Percentiles rank a stretch among this genome's conserved stretches.
These are phyloP conservation scores for Neolamprologus ventralis DNA, from an alignment of 2,113 vertebrate genomes.

Conservation along the genomic window DNA sequence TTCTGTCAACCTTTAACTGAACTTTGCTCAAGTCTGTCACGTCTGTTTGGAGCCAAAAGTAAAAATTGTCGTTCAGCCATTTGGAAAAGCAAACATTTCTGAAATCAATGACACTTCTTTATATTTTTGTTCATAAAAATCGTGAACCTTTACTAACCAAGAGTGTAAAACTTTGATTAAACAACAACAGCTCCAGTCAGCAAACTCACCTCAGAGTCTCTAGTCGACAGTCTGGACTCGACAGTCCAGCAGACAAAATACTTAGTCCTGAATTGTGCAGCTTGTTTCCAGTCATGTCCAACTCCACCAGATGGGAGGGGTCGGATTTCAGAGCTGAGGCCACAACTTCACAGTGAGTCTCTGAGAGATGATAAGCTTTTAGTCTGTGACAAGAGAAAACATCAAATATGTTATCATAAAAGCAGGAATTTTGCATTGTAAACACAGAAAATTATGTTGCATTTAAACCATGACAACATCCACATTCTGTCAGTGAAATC, in stretches of 20 bases:
- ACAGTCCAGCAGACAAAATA: background rate
- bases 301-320: accelerated
- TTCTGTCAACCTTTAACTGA: accelerated
- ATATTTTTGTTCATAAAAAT: background rate
- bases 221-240: accelerated
- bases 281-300: background rate
- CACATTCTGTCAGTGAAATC: accelerated
- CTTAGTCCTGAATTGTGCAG: accelerated
- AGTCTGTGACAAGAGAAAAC: background rate
- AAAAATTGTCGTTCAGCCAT: accelerated
- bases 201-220: background rate
- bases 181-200: background rate
- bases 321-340: accelerated
- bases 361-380: accelerated
- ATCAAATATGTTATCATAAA: background rate
- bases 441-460: background rate
- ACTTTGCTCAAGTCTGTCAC: background rate
- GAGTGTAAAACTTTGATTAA: background rate
- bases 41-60: background rate
- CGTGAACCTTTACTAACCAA: accelerated
- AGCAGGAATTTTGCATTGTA: accelerated
- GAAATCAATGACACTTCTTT: accelerated
- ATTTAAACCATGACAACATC: accelerated
- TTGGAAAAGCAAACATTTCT: background rate
- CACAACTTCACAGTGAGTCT: background rate